Evolutionary conservation across 1,140 invertebrate genomes (phyloP), one percentile per base, ranked within the genome.

Genomic region (Drosophila malerkotliana): DNA sequence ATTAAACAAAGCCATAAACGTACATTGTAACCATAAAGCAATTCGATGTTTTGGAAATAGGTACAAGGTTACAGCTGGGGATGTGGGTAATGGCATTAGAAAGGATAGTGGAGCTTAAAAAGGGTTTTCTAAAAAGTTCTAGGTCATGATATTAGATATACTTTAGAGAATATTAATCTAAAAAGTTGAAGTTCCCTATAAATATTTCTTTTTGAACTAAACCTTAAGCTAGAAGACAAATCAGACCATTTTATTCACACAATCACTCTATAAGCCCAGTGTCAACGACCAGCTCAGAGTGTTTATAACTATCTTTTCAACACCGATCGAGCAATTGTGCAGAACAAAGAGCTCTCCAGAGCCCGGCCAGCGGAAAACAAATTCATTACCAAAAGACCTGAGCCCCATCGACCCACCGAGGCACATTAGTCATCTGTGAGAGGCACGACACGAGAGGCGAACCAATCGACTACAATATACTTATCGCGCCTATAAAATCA

Each of bases 401-500:
- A 41, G 15, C 7, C 59, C n/a, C 15, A 52, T 4, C 44, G 44
- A 44, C 15, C 48, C 9, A 41, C 12, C 34, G 39, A 45, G 32
- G 8, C 6, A 75, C 78, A 87, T 87, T 87, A 87, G 82, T 85
- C 82, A 85, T 78, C 82, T 72, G 61, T 39, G 49, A 60, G 59
- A 48, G 78, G 41, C 58, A 59, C 58, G 56, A 79, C 59, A 49
- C 21, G 21, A 21, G 21, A 64, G 69, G 62, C 55, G 47, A 24
- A 58, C 45, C 71, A 75, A 57, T 41, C 59, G 66, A 61, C 80
- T 63, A 78, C 74, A 87, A 81, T 78, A 74, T 81, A 85, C 76
- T 88, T 88, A 88, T 88, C 83, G 83, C 75, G 76, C 72, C 83
- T 88, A 83, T 83, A 88, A 88, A 88, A 77, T 88, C 79, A 88